A percentile compares a stretch with the other conserved stretches of the same genome.
Conservation (phyloP, 64 coral and sea anemone genomes). For the Montipora sp. region DNA sequence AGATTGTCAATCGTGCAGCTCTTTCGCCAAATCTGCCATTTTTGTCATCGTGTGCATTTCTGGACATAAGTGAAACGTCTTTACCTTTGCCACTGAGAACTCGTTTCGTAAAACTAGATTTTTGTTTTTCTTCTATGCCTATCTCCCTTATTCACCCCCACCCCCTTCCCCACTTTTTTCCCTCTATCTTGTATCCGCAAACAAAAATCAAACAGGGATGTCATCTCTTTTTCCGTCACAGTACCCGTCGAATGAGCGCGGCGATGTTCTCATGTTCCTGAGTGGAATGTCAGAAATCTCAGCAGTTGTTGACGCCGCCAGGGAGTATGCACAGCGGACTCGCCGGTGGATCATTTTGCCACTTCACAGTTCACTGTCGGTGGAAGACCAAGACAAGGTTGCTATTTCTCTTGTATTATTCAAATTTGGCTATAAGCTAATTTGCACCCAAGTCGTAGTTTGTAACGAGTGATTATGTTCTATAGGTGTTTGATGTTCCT, state of each 20-base stretch:
- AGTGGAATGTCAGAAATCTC: conserved; percentile 99
- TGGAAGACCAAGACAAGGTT: conserved; percentile 99
- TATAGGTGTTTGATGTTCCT: conserved; percentile 92
- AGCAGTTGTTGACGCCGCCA: conserved; percentile 90
- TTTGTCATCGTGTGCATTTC: no score
- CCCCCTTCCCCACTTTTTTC: no score
- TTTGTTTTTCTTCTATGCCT: no score
- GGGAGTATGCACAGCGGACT: conserved; percentile 94
- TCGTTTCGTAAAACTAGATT: no score
- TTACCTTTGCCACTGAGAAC: no score
- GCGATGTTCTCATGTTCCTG: conserved; percentile 90
- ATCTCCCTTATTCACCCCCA: no score
- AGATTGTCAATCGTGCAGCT: no score
- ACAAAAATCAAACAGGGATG: background rate
- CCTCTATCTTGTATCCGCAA: no score
- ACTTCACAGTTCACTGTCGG: conserved; percentile 95
- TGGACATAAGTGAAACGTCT: no score
- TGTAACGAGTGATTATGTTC: no score
- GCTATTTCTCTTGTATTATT: background rate
- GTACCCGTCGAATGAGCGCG: conserved; percentile 88
- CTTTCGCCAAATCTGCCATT: no score
- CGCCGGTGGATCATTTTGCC: conserved; percentile 92
- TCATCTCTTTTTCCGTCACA: conserved; percentile 16
- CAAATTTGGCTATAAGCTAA: background rate
- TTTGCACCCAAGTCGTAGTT: background rate